Evolutionary conservation across 2,888 invertebrate genomes (phyloP), one percentile per base, ranked within the genome.

Genomic region (Orthonevra nobilis): DNA sequence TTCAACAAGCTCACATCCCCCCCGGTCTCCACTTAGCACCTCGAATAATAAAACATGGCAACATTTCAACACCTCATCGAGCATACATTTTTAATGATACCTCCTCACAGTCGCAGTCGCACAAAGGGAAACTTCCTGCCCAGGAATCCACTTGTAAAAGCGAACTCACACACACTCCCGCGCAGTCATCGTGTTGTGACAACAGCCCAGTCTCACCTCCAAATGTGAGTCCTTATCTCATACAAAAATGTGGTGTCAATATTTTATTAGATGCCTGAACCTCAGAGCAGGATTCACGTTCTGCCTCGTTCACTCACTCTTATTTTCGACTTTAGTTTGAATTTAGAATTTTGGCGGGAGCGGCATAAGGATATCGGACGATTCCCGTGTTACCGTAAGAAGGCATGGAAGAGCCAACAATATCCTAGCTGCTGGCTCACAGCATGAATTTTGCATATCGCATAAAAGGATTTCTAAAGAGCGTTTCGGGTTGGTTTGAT

Each of bases 401-500:
- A n/a, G n/a, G n/a, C n/a, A n/a, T n/a, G 46, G 50, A 20, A 56
- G 34, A 15, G 20, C 50, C n/a, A 38, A 30, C 44, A 52, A 52
- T 42, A 60, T 66, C 52, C 28, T 54, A 52, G 70, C 23, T 23
- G 23, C 56, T 64, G 75, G 50, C 32, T 30, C 68, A 70, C 73
- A 68, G 60, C 79, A 79, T 79, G 66, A 79, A 79, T 79, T 73
- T 79, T 73, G 79, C 52, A 79, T 79, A 61, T 56, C 60, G 30
- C 66, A 79, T 72, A 68, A 79, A 79, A 73, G 79, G 79, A 79
- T 79, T 79, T 73, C 73, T 79, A 73, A 79, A 79, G 79, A 79
- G 66, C 52, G 79, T 66, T 79, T 79, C 73, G 79, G 40, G 48
- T 40, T 50, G 66, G 54, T n/a, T 42, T 40, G 73, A 68, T 68